A percentile compares a stretch with the other conserved stretches of the same genome.
Evolutionary conservation across 2,888 invertebrate genomes (phyloP).

Genomic region (Lissocephala sabroskyi): DNA sequence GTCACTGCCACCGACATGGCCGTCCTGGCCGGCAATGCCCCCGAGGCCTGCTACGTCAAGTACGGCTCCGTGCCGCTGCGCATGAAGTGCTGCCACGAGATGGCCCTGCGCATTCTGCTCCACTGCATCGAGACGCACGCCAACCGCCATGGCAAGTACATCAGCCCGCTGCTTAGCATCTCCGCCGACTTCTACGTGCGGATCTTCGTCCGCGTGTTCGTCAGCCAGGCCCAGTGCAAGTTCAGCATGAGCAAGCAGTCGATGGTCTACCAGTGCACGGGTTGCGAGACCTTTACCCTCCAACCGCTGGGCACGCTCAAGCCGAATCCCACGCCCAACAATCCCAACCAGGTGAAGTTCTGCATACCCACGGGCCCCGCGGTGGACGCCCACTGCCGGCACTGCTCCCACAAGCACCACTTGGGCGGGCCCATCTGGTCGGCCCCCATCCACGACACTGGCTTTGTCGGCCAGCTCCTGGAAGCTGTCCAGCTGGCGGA

Average conservation of each 20-base stretch:
- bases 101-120: constrained; percentile 94
- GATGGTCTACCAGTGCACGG: constrained; percentile 90
- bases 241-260: constrained; percentile 88
- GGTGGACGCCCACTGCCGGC: constrained; percentile 79
- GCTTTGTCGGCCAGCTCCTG: constrained; percentile 83
- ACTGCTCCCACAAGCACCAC: constrained; percentile 84
- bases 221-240: constrained; percentile 89
- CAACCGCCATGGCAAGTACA: constrained; percentile 92
- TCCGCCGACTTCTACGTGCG: constrained; percentile 98
- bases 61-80: constrained; percentile 93
- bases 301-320: constrained; percentile 83
- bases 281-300: constrained; percentile 86
- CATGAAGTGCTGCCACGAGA: constrained; percentile 93
- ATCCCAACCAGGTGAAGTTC: constrained; percentile 77
- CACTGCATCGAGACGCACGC: constrained; percentile 94
- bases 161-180: constrained; percentile 90
- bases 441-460: constrained; percentile 84
- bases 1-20: constrained; percentile 99
- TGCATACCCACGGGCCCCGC: constrained; percentile 81
- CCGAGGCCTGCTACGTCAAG: constrained; percentile 94
- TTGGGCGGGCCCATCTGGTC: constrained; percentile 97
- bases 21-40: constrained; percentile 93
- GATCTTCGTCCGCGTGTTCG: constrained; percentile 89
- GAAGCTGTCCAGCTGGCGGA: constrained; percentile 67
- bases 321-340: constrained; percentile 75